Evolutionary conservation across 2,888 invertebrate species (phyloP).

Genomic region (Drosophila rubida): DNA sequence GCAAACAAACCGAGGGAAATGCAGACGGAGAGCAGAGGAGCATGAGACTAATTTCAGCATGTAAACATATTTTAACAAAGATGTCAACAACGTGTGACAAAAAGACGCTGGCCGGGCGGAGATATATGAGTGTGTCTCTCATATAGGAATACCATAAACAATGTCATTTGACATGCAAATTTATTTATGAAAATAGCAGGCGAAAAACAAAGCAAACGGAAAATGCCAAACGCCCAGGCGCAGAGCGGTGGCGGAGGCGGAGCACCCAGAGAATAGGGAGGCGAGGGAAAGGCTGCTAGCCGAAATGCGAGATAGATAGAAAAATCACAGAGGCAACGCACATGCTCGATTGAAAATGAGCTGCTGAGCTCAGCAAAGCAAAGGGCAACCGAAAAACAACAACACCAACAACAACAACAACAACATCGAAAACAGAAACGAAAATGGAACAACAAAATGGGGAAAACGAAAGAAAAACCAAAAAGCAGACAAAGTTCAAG

Average conservation of each 20-base stretch:
- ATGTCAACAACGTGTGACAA: conserved; percentile 78
- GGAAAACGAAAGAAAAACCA: conserved; percentile 25
- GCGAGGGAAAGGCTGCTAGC: neutral
- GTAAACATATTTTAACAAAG: conserved; percentile 81
- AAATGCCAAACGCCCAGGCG: conserved; percentile 17
- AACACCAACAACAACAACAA: conserved; percentile 12
- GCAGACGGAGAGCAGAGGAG: conserved; percentile 30
- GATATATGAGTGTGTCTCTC: conserved; percentile 55
- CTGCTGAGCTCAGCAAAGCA: conserved; percentile 71
- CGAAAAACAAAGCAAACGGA: conserved; percentile 54
- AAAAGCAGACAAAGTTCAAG: conserved; percentile 33
- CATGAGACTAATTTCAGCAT: conserved; percentile 77
- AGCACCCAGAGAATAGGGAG: neutral
- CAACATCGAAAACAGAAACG: neutral
- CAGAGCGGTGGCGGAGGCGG: neutral
- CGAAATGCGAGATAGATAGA: conserved; percentile 38
- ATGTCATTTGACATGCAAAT: conserved; percentile 81
- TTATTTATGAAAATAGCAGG: conserved; percentile 79
- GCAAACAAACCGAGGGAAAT: conserved; percentile 28
- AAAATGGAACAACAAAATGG: conserved; percentile 19
- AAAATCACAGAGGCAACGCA: conserved; percentile 68
- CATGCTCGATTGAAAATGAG: conserved; percentile 74
- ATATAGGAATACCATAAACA: conserved; percentile 80
- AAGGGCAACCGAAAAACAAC: conserved; percentile 26
- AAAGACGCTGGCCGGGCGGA: conserved; percentile 50